phyloP scores from a whole-genome alignment of 2,113 vertebrate species.

The Tragelaphus imberbis region DNA sequence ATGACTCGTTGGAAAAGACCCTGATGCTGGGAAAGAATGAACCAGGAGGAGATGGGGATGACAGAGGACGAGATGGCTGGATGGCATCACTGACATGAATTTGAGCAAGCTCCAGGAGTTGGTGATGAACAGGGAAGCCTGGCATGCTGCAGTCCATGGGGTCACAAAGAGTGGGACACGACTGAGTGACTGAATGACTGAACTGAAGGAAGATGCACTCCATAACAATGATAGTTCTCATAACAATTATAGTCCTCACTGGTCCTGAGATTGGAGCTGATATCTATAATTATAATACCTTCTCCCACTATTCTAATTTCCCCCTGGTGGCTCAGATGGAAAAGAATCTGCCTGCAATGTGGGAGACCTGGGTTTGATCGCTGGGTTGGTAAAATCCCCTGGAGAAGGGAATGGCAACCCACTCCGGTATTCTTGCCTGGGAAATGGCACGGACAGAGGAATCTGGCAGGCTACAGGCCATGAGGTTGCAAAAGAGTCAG shows the following conservation, averaged over 20 bases:
- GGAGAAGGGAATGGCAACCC: not conserved
- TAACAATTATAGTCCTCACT: not conserved
- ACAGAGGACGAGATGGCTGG: not conserved
- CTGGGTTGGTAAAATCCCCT: not conserved
- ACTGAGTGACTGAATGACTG: accelerated
- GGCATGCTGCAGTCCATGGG: not conserved
- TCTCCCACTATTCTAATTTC: not conserved
- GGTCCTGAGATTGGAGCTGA: not conserved
- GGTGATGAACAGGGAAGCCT: not conserved
- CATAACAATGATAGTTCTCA: not conserved
- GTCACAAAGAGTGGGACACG: not conserved
- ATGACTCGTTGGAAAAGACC: not conserved
- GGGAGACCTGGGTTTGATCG: not conserved
- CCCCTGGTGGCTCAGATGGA: not conserved
- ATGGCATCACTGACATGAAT: not conserved
- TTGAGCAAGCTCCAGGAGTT: not conserved
- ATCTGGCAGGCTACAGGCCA: not conserved
- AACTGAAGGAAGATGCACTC: not conserved
- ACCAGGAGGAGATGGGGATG: not conserved
- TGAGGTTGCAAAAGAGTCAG: not conserved
- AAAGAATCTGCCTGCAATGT: not conserved
- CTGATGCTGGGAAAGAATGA: not conserved
- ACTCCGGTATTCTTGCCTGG: not conserved
- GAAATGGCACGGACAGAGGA: not conserved
- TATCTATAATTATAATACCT: not conserved